Evolutionary conservation across 2,113 vertebrate species (phyloP).

Genomic region (Aythya baeri): DNA sequence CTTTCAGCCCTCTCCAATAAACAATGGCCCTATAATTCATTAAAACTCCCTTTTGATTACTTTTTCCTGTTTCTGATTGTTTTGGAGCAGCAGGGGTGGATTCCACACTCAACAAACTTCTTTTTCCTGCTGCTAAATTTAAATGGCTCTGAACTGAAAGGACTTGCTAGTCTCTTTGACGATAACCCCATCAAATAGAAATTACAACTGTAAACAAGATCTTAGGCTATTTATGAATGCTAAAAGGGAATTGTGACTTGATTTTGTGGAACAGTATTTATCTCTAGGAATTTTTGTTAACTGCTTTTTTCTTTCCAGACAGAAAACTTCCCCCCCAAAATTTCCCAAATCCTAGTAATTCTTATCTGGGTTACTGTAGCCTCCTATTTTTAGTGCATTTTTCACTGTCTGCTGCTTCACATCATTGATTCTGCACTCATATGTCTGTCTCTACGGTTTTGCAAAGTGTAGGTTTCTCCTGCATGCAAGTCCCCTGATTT

Average conservation of each 20-base stretch:
- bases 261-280: background rate
- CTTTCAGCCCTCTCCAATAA: slow-evolving; percentile 67
- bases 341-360: background rate
- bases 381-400: background rate
- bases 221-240: background rate
- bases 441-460: background rate
- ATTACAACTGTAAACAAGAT: slow-evolving; percentile 41
- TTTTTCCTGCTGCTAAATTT: slow-evolving; percentile 83
- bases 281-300: background rate
- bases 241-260: background rate
- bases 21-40: slow-evolving; percentile 87
- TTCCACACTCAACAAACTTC: slow-evolving; percentile 73
- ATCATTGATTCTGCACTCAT: background rate
- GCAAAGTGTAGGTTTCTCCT: background rate
- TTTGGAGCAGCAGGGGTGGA: slow-evolving; percentile 76
- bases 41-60: slow-evolving; percentile 86
- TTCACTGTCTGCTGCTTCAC: background rate
- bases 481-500: background rate
- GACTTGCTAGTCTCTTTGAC: background rate
- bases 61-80: slow-evolving; percentile 91
- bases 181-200: background rate
- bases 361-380: background rate
- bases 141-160: slow-evolving; percentile 73
- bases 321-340: background rate
- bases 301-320: background rate